Base-by-base conservation (phyloP, 2,888 invertebrate species). In the Sarcophaga rosellei region DNA sequence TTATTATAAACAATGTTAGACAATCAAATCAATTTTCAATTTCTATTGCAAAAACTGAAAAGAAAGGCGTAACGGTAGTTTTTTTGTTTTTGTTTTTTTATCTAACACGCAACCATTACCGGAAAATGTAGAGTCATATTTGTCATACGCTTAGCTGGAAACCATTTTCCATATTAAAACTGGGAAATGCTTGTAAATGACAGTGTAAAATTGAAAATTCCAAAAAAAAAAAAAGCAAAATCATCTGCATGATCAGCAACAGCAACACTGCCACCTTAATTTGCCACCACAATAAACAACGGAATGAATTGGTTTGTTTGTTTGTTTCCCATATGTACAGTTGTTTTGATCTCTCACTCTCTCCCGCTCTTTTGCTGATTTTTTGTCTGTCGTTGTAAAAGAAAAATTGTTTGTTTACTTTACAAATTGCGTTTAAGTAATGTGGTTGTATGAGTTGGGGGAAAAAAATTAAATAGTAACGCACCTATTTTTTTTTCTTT, bases 401-500 rank as follows among this genome's bases (percentile, higher is more conserved):
- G 35, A 35, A 35, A 35, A 35, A 6, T 6, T 2, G 8, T 35
- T 35, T 35, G 2, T 35, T 35, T 35, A 35, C 2, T 35, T 25
- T 25, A 25, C 6, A 25, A 25, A 25, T 25, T 25, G 25, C 25
- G 0, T 25, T 25, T 25, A 25, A 25, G 5, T 35, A 6, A 35
- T 35, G 35, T 35, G 10, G 35, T 35, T 35, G 35, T 10, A 35
- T 35, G 35, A 8, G 8, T 35, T 35, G 35, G 35, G 2, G 4
- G 4, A 6, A 57, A 57, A 57, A 57, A 57, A 66, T 47, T 17
- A 77, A 68, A 17, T 61, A 69, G 69, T 68, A 77, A 61, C 77
- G 77, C 77, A 77, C 61, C 47, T 77, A 77, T 59, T 76, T 76
- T 47, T 70, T n/a, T 59, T 66, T 76, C 17, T 72, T n/a, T 10